Base-by-base conservation (phyloP, 2,113 vertebrate species). In the Struthio camelus region DNA sequence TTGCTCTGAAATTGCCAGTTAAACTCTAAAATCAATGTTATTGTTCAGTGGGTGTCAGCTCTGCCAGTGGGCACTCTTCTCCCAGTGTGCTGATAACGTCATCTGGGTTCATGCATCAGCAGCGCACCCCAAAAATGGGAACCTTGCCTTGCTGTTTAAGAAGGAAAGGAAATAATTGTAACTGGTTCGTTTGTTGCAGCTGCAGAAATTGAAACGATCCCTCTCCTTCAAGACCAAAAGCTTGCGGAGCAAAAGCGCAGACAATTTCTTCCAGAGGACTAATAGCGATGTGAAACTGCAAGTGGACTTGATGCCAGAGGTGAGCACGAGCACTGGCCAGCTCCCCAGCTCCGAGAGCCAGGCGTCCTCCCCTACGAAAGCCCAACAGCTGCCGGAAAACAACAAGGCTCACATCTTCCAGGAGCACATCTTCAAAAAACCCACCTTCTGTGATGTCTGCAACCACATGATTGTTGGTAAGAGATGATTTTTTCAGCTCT, bases 401-500 rank as follows among this genome's bases (percentile, higher is more conserved):
- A 98, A 95, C 18, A 98, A 98, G 53, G 96, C 98, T 73, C 99
- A 99, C 80, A 98, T 98, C 97, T 99, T 99, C 97, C 99, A 99
- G 97, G 99, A 99, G 91, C 98, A 99, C 97, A 98, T 99, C 97
- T 99, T 99, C 98, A 99, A 99, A 98, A 99, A 99, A 95, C 99
- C 99, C 79, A 99, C 99, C 22, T 99, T 99, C 98, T 99, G 99
- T 18, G 99, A 99, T 3, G 97, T 99, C 98, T 99, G 99, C 99
- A 99, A 99, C 97, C 99, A 99, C 97, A 99, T 99, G 99, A 99
- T 99, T 85, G 99, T 99, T 97, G 99, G 99, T 99, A 99, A 99
- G 98, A 80, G 75, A 38, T 2, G 5, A 5, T 6, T 40, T 53
- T 53, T 82, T 80, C 53, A 10, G 53, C 46, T 71, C 19, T 77